A percentile compares a stretch with the other conserved stretches of the same genome.
phyloP scores from a whole-genome alignment of 2,797 vertebrate genomes.

The Coilia nasus region DNA sequence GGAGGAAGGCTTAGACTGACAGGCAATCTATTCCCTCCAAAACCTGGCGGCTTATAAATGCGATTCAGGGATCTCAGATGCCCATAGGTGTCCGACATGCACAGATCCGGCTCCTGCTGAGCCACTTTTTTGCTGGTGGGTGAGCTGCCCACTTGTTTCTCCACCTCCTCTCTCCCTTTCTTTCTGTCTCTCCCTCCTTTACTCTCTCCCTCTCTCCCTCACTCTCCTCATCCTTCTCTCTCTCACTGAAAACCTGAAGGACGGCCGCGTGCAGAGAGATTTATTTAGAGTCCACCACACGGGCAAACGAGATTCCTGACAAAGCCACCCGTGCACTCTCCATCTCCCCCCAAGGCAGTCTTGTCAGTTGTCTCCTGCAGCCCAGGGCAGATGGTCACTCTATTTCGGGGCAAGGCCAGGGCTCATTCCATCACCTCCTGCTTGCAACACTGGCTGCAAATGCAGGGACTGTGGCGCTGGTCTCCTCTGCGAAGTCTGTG shows the following conservation, averaged over 20 bases:
- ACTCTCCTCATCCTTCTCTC: too few relatives aligned
- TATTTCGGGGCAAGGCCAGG: background rate
- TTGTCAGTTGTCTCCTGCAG: background rate
- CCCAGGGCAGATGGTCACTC: constrained; percentile 34
- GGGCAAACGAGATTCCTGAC: background rate
- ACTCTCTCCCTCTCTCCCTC: background rate
- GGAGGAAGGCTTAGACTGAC: background rate
- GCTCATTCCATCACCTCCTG: constrained; percentile 27
- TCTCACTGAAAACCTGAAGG: background rate
- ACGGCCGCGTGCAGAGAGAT: background rate
- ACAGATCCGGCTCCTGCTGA: background rate
- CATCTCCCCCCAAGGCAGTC: background rate
- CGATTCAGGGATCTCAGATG: background rate
- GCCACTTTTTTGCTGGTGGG: background rate
- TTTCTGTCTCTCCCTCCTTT: background rate
- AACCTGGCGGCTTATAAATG: background rate
- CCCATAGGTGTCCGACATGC: background rate
- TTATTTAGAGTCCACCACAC: constrained; percentile 11
- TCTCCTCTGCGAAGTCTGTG: background rate
- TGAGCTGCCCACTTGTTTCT: constrained; percentile 12
- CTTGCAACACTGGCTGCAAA: background rate
- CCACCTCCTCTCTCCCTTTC: background rate
- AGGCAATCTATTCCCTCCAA: background rate
- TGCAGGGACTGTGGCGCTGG: background rate
- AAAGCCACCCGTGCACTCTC: background rate